Conservation (phyloP, 1,140 invertebrate species). For the Bombus balteatus region DNA sequence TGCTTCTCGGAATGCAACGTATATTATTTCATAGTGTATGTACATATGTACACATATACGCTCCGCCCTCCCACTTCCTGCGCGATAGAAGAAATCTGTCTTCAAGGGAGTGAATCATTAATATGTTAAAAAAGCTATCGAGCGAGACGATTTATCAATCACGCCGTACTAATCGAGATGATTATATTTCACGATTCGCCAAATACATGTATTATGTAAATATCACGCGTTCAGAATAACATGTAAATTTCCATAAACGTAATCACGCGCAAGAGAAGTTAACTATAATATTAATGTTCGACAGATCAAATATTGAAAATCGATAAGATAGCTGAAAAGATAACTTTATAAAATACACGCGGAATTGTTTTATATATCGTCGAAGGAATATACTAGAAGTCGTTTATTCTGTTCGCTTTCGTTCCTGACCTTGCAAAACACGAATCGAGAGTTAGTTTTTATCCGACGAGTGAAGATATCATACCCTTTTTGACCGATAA, state of each 20-base stretch:
- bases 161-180: background rate
- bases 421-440: constrained; percentile 34
- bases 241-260: background rate
- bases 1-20: constrained; percentile 39
- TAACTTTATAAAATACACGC: background rate
- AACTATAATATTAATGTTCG: background rate
- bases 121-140: constrained; percentile 28
- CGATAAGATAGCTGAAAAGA: background rate
- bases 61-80: constrained; percentile 18
- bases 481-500: constrained; percentile 29
- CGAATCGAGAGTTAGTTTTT: background rate
- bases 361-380: background rate
- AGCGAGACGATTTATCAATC: background rate
- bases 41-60: no score
- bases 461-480: background rate
- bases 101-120: background rate
- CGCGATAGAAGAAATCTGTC: background rate
- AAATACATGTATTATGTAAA: background rate
- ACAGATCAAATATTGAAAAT: constrained; percentile 8
- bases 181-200: background rate
- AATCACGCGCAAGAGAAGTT: background rate
- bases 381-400: no score
- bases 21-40: constrained; percentile 20
- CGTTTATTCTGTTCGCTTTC: background rate
- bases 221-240: background rate